Percentiles rank a stretch among this genome's conserved stretches.
These are phyloP conservation scores for Sarcoramphus papa DNA, from an alignment of 2,797 vertebrate genomes.

Conservation along the genomic window DNA sequence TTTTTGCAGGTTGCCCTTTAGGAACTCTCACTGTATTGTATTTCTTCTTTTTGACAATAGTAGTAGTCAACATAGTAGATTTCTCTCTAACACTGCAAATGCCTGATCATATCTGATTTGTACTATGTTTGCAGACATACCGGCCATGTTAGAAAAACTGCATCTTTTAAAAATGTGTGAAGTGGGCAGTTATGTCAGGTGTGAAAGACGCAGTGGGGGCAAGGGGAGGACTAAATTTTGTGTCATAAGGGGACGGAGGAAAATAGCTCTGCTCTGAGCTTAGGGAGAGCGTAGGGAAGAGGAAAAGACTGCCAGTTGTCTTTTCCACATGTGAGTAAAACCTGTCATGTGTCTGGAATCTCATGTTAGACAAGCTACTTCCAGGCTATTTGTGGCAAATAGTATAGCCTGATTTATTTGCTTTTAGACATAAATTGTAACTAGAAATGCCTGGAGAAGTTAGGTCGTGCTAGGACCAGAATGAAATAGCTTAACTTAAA, in stretches of 20 bases:
- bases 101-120: background rate
- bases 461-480: background rate
- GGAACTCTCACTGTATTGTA: background rate
- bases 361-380: background rate
- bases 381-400: background rate
- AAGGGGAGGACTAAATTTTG: background rate
- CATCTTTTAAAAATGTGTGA: background rate
- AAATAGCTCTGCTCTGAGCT: background rate
- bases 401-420: background rate
- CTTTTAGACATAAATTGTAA: background rate
- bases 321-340: background rate
- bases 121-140: background rate
- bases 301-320: background rate
- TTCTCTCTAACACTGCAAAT: background rate
- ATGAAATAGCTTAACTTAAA: background rate
- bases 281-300: background rate
- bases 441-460: background rate
- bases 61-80: background rate
- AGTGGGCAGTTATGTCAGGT: background rate
- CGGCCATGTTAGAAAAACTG: background rate
- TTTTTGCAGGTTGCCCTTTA: background rate
- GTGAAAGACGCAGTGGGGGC: background rate
- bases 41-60: background rate
- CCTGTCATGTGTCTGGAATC: background rate
- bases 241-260: background rate